phyloP scores from a whole-genome alignment of 2,797 vertebrate species.

The Hirundo rustica region DNA sequence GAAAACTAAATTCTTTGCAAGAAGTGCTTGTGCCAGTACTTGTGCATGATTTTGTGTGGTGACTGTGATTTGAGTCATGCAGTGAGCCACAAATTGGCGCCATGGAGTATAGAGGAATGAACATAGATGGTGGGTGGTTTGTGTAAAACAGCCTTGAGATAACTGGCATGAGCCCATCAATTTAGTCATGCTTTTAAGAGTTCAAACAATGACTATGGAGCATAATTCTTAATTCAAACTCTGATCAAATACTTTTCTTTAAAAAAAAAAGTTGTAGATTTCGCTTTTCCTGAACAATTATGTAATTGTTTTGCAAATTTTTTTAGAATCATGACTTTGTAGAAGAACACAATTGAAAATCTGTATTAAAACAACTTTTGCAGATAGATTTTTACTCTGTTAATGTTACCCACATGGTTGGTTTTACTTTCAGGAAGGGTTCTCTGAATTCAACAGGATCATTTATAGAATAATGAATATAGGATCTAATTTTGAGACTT shows the following conservation, averaged over 20 bases:
- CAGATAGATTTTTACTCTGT: not conserved
- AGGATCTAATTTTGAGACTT: not conserved
- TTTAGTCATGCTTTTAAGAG: not conserved
- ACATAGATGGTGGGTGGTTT: not conserved
- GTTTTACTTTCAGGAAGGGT: not conserved
- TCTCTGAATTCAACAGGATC: not conserved
- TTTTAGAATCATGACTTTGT: not conserved
- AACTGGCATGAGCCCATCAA: not conserved
- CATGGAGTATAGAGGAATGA: not conserved
- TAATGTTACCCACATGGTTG: not conserved
- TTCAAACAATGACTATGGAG: not conserved
- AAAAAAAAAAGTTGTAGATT: not conserved
- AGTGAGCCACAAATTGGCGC: not conserved
- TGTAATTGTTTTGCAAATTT: not conserved
- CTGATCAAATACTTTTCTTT: not conserved
- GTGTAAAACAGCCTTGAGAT: not conserved
- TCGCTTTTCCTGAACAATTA: not conserved
- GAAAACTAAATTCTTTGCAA: not conserved
- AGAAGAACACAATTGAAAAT: not conserved
- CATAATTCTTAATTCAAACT: not conserved
- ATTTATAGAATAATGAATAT: not conserved
- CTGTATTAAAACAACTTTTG: not conserved
- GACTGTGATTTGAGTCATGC: not conserved
- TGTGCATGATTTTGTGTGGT: not conserved
- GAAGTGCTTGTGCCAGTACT: not conserved